phyloP scores from a whole-genome alignment of 2,113 vertebrate species.

The Gambusia holbrooki region DNA sequence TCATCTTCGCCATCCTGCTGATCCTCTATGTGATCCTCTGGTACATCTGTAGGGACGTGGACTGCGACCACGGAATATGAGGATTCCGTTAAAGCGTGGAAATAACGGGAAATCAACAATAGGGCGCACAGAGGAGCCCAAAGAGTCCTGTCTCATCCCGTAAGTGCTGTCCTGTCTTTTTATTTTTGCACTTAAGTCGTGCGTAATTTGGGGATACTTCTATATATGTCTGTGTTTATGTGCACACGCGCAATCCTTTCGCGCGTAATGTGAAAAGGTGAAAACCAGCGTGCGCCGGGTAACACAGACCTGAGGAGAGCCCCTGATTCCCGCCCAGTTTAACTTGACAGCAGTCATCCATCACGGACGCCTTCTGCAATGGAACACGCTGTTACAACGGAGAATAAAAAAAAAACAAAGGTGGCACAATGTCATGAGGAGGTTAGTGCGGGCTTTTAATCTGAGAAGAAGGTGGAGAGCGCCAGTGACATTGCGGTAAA shows the following conservation, averaged over 20 bases:
- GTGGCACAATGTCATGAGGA: conserved; percentile 65
- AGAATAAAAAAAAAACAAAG: conserved; percentile 35
- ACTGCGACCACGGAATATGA: conserved; percentile 97
- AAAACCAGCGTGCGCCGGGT: conserved; percentile 49
- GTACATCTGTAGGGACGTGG: conserved; percentile 98
- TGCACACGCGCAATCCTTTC: conserved; percentile 23
- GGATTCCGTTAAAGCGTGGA: conserved; percentile 57
- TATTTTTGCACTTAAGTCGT: background rate
- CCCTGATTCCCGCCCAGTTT: background rate
- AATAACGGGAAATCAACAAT: conserved; percentile 38
- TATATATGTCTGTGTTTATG: conserved; percentile 20
- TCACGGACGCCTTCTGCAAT: background rate
- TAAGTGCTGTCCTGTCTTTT: conserved; percentile 63
- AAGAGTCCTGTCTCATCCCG: conserved; percentile 74
- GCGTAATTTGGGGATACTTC: conserved; percentile 1
- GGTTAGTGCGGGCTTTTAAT: conserved; percentile 31
- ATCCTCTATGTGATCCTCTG: conserved; percentile 98
- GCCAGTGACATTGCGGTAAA: conserved; percentile 75
- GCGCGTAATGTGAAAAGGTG: conserved; percentile 51
- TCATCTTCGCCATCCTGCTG: conserved; percentile 97
- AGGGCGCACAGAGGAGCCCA: conserved; percentile 55
- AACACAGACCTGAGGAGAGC: conserved; percentile 23
- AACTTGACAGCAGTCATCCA: conserved; percentile 31
- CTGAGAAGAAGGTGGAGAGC: conserved; percentile 14
- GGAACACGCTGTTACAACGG: conserved; percentile 7